A percentile compares a stretch with the other conserved stretches of the same genome.
These are phyloP conservation scores for Melanotaenia pygmaea DNA, from an alignment of 2,797 vertebrate genomes.

Conservation along the genomic window DNA sequence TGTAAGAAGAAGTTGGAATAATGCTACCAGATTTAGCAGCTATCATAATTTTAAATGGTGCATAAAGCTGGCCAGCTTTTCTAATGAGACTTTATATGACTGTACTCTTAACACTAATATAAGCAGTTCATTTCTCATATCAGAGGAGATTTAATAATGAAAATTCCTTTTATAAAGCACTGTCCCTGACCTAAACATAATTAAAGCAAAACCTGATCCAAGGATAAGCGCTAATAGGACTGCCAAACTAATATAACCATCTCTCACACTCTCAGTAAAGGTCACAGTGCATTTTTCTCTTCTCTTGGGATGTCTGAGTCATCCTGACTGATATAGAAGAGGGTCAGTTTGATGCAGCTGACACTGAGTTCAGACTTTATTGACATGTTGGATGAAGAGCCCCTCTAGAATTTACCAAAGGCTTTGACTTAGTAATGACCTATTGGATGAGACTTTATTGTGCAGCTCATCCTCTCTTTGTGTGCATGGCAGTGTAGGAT, in stretches of 20 bases:
- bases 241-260: slow-evolving; percentile 31
- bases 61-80: background rate
- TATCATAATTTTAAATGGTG: background rate
- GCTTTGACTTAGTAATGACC: slow-evolving; percentile 36
- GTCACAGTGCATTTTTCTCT: slow-evolving; percentile 36
- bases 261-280: slow-evolving; percentile 33
- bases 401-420: slow-evolving; percentile 12
- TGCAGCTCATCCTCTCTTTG: slow-evolving; percentile 12
- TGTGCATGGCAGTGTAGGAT: slow-evolving; percentile 18
- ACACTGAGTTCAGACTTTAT: slow-evolving; percentile 28
- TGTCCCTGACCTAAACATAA: slow-evolving; percentile 18
- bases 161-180: slow-evolving; percentile 19
- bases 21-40: background rate
- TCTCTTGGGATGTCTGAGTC: slow-evolving; percentile 44
- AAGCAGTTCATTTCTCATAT: background rate
- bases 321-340: slow-evolving; percentile 31
- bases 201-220: slow-evolving; percentile 28
- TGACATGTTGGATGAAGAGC: slow-evolving; percentile 29
- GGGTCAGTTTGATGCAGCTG: slow-evolving; percentile 25
- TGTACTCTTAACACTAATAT: background rate
- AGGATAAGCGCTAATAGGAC: slow-evolving; percentile 30
- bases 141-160: slow-evolving; percentile 20
- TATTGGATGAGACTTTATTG: slow-evolving; percentile 38
- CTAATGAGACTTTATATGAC: background rate
- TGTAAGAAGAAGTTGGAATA: background rate